Evolutionary conservation across 1,140 invertebrate genomes (phyloP), one percentile per base, ranked within the genome.

Genomic region (Ruditapes philippinarum): DNA sequence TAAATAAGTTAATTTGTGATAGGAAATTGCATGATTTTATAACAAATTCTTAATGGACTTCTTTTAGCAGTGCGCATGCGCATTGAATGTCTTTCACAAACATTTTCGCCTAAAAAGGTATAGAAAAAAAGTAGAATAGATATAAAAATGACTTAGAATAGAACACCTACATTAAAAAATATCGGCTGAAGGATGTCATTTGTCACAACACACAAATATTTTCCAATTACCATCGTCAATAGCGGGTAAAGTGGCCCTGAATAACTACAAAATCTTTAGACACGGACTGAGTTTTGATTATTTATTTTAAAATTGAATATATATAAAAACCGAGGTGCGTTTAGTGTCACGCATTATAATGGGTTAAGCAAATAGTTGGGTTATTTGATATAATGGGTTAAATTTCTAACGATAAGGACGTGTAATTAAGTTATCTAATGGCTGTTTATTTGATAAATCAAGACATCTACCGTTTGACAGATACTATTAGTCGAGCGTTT

Each of bases 281-380:
- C 49, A 65, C 65, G 65, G 51, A 73, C 36, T 73, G 81, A 70
- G 40, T 45, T 49, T 84, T 70, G 36, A 68, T 68, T 84, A 84
- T 84, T 84, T 84, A 84, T 84, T 84, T 73, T 49, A 84, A 70
- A 70, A 65, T 73, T 84, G 54, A 84, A 84, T 84, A 73, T n/a
- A 40, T 84, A 81, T 73, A 84, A 45, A n/a, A 68, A 42, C 65
- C 31, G 42, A 51, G 65, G 81, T 73, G 33, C 42, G 38, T 65
- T 45, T 40, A 84, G 65, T 70, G 81, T 68, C 60, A 84, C 36
- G 17, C 17, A 22, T 9, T 45, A 65, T 49, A 73, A 70, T 49
- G 60, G 81, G 81, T 70, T 84, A 81, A 73, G 81, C 65, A 84
- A 84, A 84, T 73, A 84, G 60, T 51, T 31, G 31, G 81, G 81